Percentiles rank a stretch among this genome's conserved stretches.
Evolutionary conservation across 2,797 vertebrate species (phyloP).

Genomic region (Diceros bicornis): DNA sequence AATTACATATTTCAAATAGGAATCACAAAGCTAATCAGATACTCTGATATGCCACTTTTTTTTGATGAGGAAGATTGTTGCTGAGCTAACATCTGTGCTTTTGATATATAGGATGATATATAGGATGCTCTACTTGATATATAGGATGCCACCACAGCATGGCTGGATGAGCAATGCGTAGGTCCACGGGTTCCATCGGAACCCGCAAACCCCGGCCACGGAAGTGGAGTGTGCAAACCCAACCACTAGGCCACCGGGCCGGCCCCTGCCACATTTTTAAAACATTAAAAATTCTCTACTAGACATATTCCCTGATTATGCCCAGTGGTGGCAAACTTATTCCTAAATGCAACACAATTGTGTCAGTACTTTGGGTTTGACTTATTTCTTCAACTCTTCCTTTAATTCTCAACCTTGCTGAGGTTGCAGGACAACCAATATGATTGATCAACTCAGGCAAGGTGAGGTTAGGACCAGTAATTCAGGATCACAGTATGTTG

Average conservation of each 20-base stretch:
- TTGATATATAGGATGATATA: too few species aligned
- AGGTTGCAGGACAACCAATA: neutral
- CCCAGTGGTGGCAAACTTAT: neutral
- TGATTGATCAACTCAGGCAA: neutral
- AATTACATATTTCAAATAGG: neutral
- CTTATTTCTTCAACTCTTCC: neutral
- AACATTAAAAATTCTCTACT: neutral
- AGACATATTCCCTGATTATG: neutral
- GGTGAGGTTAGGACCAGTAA: neutral
- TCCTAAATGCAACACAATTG: neutral
- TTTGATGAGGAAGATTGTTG: too few species aligned
- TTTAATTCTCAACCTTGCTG: constrained; percentile 33
- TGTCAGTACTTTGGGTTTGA: neutral
- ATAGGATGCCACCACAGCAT: too few species aligned
- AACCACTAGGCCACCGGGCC: too few species aligned
- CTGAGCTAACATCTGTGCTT: too few species aligned
- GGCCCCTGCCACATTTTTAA: neutral
- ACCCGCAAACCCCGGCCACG: too few species aligned
- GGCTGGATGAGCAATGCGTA: too few species aligned
- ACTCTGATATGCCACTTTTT: neutral
- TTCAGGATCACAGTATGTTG: neutral
- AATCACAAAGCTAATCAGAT: neutral
- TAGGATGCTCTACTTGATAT: too few species aligned
- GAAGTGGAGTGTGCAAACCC: too few species aligned
- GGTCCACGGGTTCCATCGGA: too few species aligned